A percentile compares a stretch with the other conserved stretches of the same genome.
phyloP scores from a whole-genome alignment of 2,888 invertebrate species.

The Hyles lineata region DNA sequence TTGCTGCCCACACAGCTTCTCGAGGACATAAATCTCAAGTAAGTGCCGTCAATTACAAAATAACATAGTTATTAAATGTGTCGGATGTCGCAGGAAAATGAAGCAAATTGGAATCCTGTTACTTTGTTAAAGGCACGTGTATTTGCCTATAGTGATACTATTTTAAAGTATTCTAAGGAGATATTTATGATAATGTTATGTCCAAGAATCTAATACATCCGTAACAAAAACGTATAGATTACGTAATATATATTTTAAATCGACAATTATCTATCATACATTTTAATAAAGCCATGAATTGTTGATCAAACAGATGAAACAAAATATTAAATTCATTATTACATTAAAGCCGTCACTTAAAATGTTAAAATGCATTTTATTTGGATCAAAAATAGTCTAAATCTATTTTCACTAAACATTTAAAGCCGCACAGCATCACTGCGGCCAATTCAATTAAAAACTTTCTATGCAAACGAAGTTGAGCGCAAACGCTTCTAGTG shows the following conservation, averaged over 20 bases:
- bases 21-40: constrained; percentile 76
- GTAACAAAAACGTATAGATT: too few species aligned
- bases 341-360: background rate
- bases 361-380: background rate
- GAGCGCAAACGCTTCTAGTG: background rate
- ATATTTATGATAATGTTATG: background rate
- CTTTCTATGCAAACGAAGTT: constrained; percentile 3
- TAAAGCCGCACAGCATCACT: background rate
- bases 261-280: too few species aligned
- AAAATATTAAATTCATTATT: background rate
- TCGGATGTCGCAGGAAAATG: background rate
- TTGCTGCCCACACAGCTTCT: constrained; percentile 68
- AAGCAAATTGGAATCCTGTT: background rate
- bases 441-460: constrained; percentile 1
- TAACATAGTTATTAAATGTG: constrained; percentile 3
- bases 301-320: background rate
- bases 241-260: too few species aligned
- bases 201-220: background rate
- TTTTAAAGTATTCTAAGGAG: background rate
- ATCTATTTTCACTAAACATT: background rate
- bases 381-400: background rate
- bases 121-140: background rate
- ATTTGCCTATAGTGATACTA: background rate
- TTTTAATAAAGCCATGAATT: background rate
- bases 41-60: constrained; percentile 47